Evolutionary conservation across 2,113 vertebrate genomes (phyloP).

Genomic region (Brachionichthys hirsutus): DNA sequence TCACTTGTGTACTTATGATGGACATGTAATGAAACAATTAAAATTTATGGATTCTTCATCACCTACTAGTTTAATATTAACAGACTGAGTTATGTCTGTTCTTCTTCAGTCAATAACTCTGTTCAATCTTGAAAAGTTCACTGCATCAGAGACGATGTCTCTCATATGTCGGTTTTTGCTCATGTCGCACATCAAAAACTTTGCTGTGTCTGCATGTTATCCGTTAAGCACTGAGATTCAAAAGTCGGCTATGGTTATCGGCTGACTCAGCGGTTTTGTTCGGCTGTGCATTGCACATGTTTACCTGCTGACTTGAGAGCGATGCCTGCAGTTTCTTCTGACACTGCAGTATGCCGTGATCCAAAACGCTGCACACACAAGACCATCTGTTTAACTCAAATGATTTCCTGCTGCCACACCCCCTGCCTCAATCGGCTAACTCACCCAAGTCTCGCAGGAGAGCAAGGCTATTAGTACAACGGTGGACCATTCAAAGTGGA

Average conservation of each 20-base stretch:
- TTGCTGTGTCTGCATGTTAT: constrained; percentile 2
- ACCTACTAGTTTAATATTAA: background rate
- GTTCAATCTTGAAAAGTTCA: constrained; percentile 6
- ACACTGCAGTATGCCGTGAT: constrained; percentile 11
- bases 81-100: too few relatives aligned
- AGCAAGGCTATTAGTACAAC: background rate
- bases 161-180: constrained; percentile 2
- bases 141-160: background rate
- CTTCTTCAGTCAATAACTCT: background rate
- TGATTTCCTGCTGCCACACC: constrained; percentile 23
- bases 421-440: constrained; percentile 18
- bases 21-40: background rate
- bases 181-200: background rate
- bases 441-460: constrained; percentile 3
- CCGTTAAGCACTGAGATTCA: background rate
- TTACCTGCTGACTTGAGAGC: constrained; percentile 41
- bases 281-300: constrained; percentile 24
- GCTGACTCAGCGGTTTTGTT: constrained; percentile 45
- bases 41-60: background rate
- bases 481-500: constrained; percentile 6
- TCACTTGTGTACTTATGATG: background rate
- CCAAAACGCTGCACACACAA: constrained; percentile 12
- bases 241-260: background rate
- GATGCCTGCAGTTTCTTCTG: constrained; percentile 40
- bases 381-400: constrained; percentile 48